Base-by-base conservation (phyloP, 1,140 invertebrate genomes). In the Gryon sp. region DNA sequence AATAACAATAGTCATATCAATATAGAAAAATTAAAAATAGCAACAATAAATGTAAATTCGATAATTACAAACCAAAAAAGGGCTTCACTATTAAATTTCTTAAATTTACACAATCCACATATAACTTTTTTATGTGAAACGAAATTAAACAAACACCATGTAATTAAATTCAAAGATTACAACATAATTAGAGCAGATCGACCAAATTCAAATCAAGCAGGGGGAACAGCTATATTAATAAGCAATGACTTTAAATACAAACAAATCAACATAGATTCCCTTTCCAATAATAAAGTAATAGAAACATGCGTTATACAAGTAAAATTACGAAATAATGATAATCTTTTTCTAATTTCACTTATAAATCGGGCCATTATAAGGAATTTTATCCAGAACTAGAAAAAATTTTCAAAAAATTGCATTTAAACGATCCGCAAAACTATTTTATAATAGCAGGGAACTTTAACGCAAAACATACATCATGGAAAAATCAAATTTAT, bases 231-330 rank as follows among this genome's bases (percentile, higher is more conserved):
- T 16, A 69, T 69, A 28, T 4, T 74, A 12, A 60, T 59, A 26
- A 28, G 69, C 50, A 52, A 70, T 50, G 38, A 50, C 9, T 26
- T 53, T 28, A 48, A 66, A 66, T n/a, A 22, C 15, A 28, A 36
- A 62, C 41, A 52, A 48, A 68, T 78, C 79, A 78, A 22, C 78
- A 82, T 80, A 76, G 78, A 46, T 9, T 1, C 28, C 4, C 19
- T 24, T 4, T 6, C 0, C 1, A 30, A 60, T n/a, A 4, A 4
- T 11, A 79, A 84, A 62, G 24, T 40, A 18, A 32, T 63, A 5
- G 66, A 65, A 70, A 46, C 36, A 11, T 52, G 53, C n/a, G 19
- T 38, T 0, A 69, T 59, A 8, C 43, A 52, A 36, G 0, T 60
- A 20, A 20, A 72, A 34, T 18, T 63, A 11, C 12, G 22, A 30